Evolutionary conservation across 2,113 vertebrate genomes (phyloP).

Genomic region (zebrafish (Danio rerio)): GRCz12tu NC_133184.1:36183001-36183500

Average conservation of each 20-base stretch:
- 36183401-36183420: conserved; percentile 23
- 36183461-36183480: not conserved
- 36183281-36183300: conserved; percentile 68
- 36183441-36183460: not conserved
- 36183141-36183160: conserved; percentile 56
- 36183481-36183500: conserved; percentile 84
- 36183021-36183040: not conserved
- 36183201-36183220: conserved; percentile 16
- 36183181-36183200: conserved; percentile 57
- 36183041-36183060: conserved; percentile 72
- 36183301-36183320: conserved; percentile 65
- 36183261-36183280: conserved; percentile 48
- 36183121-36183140: conserved; percentile 41
- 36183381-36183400: conserved; percentile 61
- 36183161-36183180: conserved; percentile 63
- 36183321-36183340: conserved; percentile 66
- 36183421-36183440: conserved; percentile 7
- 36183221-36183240: conserved; percentile 60
- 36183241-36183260: conserved; percentile 61
- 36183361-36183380: conserved; percentile 64
- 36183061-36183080: conserved; percentile 96
- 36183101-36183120: conserved; percentile 80
- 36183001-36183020: not conserved
- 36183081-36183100: conserved; percentile 88
- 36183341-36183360: conserved; percentile 63